Evolutionary conservation across 2,888 invertebrate genomes (phyloP), one percentile per base, ranked within the genome.

Genomic region (Gryllus longicercus): DNA sequence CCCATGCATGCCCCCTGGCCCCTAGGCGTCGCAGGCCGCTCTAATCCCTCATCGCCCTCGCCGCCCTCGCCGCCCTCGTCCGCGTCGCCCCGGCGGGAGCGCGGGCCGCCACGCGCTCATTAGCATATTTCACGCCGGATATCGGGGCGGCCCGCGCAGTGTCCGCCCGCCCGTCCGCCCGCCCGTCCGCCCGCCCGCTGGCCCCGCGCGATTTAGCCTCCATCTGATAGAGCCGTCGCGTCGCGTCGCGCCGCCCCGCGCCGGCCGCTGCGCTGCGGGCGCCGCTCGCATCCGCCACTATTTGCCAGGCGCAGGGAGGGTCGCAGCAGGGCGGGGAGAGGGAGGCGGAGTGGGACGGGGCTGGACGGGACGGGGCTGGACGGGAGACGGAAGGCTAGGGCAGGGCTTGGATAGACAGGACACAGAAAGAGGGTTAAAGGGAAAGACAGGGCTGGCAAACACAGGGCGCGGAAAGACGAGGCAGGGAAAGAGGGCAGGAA

Each of bases 51-150:
- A 63, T 63, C 63, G 16, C 14, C 63, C 63, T 1, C 63, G n/a
- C 5, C 14, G 63, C 63, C 21, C 21, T 21, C 21, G 21, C 5
- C 14, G 63, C 63, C 21, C 21, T 21, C 21, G 21, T 2, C 11
- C 63, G 63, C 12, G 11, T 38, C 63, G 63, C 63, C n/a, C 16
- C 63, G n/a, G 63, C n/a, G n/a, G 63, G n/a, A 63, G n/a, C 63
- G 16, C 63, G 11, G 16, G n/a, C 14, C 63, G 63, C 11, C 63
- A 16, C 63, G n/a, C 63, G n/a, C 63, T 63, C 3, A 63, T 63
- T 63, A 63, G 63, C 63, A 63, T 63, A 63, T 63, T 63, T 63
- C 63, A 63, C 63, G n/a, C 16, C 63, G 63, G 63, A 16, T 63
- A 63, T 63, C 63, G 63, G 63, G n/a, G 63, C 63, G 63, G 14